Evolutionary conservation across 2,797 vertebrate genomes (phyloP).

Genomic region (Merluccius polli): DNA sequence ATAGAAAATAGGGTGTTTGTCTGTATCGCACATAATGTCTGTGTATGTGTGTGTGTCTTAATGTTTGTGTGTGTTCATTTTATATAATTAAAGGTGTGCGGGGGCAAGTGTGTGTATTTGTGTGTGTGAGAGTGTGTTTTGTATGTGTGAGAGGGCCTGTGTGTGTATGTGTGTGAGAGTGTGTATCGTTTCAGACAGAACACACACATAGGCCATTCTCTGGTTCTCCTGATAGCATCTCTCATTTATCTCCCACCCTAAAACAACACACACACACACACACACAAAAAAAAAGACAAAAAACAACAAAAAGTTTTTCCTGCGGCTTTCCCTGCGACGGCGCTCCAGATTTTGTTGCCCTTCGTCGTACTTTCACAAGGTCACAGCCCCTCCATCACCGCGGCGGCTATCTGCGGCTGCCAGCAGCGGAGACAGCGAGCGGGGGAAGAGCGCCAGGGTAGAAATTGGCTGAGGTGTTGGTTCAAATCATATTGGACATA

Average conservation of each 20-base stretch:
- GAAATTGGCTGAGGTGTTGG: constrained; percentile 81
- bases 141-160: constrained; percentile 24
- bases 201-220: neutral
- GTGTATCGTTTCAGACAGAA: neutral
- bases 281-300: constrained; percentile 15
- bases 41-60: too few relatives aligned
- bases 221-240: constrained; percentile 45
- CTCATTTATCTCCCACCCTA: constrained; percentile 57
- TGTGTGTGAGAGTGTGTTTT: constrained; percentile 16
- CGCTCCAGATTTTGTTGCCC: constrained; percentile 75
- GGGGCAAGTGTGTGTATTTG: constrained; percentile 33
- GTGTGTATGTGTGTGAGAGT: constrained; percentile 17
- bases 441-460: constrained; percentile 78
- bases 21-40: too few relatives aligned
- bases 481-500: constrained; percentile 88
- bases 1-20: too few relatives aligned
- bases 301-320: constrained; percentile 64
- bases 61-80: too few relatives aligned
- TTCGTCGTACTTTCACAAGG: constrained; percentile 78
- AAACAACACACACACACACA: constrained; percentile 7
- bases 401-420: constrained; percentile 78
- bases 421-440: constrained; percentile 76
- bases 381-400: constrained; percentile 70
- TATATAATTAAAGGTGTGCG: too few relatives aligned
- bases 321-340: constrained; percentile 66